A percentile compares a stretch with the other conserved stretches of the same genome.
These are phyloP conservation scores for Mallotus villosus DNA, from an alignment of 2,797 vertebrate species.

Conservation along the genomic window DNA sequence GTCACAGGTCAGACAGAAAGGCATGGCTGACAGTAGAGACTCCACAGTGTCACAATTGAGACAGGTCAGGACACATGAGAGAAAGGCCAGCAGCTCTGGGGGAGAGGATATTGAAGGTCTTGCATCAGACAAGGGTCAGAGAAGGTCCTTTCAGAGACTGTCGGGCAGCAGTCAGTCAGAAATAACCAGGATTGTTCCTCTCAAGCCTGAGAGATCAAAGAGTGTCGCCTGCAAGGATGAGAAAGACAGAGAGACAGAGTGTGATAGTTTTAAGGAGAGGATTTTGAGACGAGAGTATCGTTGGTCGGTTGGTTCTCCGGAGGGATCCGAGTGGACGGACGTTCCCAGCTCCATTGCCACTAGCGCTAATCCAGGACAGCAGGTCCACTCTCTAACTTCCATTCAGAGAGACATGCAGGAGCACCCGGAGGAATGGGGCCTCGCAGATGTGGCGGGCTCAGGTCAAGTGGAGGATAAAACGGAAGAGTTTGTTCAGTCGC, in stretches of 20 bases:
- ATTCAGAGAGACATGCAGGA: slow-evolving; percentile 19
- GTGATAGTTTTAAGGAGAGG: slow-evolving; percentile 17
- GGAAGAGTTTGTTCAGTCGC: slow-evolving; percentile 37
- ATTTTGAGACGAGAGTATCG: slow-evolving; percentile 58
- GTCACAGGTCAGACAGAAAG: slow-evolving; percentile 57
- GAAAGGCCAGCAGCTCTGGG: slow-evolving; percentile 70
- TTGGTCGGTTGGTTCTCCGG: slow-evolving; percentile 72
- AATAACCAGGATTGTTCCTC: slow-evolving; percentile 78
- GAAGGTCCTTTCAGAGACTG: slow-evolving; percentile 63
- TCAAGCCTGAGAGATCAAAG: slow-evolving; percentile 77
- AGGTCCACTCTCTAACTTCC: not conserved
- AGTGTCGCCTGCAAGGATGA: slow-evolving; percentile 72
- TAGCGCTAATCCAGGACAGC: slow-evolving; percentile 24
- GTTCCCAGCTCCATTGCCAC: slow-evolving; percentile 31
- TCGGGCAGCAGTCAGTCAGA: slow-evolving; percentile 69
- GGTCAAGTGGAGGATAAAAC: slow-evolving; percentile 34
- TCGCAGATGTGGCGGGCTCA: slow-evolving; percentile 40
- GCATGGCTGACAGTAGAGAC: slow-evolving; percentile 71
- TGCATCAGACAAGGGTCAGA: slow-evolving; percentile 62
- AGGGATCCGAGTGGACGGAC: slow-evolving; percentile 65
- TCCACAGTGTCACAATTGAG: slow-evolving; percentile 68
- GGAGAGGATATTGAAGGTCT: slow-evolving; percentile 67
- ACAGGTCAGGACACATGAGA: slow-evolving; percentile 70
- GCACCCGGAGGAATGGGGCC: slow-evolving; percentile 28
- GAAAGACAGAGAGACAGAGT: slow-evolving; percentile 56